Percentiles rank a stretch among this genome's conserved stretches.
phyloP scores from a whole-genome alignment of 2,113 vertebrate genomes.

The Scopus umbretta region DNA sequence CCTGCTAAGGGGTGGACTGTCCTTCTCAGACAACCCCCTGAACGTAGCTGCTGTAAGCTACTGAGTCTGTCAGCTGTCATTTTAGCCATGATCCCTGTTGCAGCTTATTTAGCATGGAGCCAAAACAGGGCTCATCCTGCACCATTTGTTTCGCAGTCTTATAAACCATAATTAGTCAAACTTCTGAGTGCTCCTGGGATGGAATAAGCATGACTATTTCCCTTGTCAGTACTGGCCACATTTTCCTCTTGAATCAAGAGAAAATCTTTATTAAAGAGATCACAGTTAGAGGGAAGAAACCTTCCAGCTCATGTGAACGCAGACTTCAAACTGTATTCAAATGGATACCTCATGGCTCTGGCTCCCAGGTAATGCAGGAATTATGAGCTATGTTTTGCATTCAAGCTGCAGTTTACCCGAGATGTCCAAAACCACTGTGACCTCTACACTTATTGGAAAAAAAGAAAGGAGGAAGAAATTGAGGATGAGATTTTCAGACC shows the following conservation, averaged over 20 bases:
- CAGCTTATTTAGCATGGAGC: background rate
- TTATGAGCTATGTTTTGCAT: background rate
- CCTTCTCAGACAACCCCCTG: background rate
- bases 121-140: background rate
- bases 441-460: background rate
- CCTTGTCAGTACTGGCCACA: background rate
- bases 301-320: background rate
- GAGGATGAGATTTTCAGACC: background rate
- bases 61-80: background rate
- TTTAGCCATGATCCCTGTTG: background rate
- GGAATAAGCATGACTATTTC: background rate
- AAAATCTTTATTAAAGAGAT: background rate
- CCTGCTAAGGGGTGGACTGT: background rate
- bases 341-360: background rate
- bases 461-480: background rate
- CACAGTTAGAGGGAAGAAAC: background rate
- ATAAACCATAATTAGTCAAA: background rate
- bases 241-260: background rate
- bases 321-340: background rate
- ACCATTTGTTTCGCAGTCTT: background rate
- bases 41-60: background rate
- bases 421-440: background rate
- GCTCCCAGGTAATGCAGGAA: background rate
- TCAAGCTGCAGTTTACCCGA: background rate
- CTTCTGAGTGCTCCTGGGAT: background rate